Percentiles rank a stretch among this genome's conserved stretches.
These are phyloP conservation scores for Scaptomyza polygonia DNA, from an alignment of 2,888 invertebrate species.

Conservation along the genomic window DNA sequence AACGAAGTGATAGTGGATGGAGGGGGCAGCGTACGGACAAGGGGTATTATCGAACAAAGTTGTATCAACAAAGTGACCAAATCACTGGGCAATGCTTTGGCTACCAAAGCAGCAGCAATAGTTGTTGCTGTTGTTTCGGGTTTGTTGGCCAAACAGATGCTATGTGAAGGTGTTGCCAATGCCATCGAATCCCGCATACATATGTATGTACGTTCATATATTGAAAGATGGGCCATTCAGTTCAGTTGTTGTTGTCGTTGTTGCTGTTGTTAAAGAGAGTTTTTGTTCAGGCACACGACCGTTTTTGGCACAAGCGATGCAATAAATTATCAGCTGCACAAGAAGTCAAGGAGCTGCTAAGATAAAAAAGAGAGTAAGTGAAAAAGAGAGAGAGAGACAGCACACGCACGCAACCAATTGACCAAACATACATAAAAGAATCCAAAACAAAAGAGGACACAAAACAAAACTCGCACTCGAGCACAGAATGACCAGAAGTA, in stretches of 20 bases:
- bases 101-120: constrained; percentile 65
- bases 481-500: constrained; percentile 68
- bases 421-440: constrained; percentile 61
- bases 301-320: constrained; percentile 73
- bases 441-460: constrained; percentile 37
- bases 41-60: constrained; percentile 70
- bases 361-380: constrained; percentile 9
- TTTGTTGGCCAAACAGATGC: constrained; percentile 57
- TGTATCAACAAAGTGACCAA: constrained; percentile 74
- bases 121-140: constrained; percentile 19
- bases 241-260: constrained; percentile 14
- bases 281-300: constrained; percentile 72
- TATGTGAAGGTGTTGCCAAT: constrained; percentile 71
- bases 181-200: constrained; percentile 53
- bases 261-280: constrained; percentile 40
- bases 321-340: constrained; percentile 78
- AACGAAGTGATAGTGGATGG: neutral
- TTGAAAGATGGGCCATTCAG: constrained; percentile 39
- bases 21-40: constrained; percentile 2
- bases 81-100: constrained; percentile 56
- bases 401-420: constrained; percentile 71
- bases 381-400: constrained; percentile 48
- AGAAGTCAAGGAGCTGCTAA: constrained; percentile 33
- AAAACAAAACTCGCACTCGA: constrained; percentile 38
- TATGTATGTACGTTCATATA: constrained; percentile 37